Percentiles rank a stretch among this genome's conserved stretches.
Conservation (phyloP, 2,888 invertebrate genomes). For the Augiades crinisus region DNA sequence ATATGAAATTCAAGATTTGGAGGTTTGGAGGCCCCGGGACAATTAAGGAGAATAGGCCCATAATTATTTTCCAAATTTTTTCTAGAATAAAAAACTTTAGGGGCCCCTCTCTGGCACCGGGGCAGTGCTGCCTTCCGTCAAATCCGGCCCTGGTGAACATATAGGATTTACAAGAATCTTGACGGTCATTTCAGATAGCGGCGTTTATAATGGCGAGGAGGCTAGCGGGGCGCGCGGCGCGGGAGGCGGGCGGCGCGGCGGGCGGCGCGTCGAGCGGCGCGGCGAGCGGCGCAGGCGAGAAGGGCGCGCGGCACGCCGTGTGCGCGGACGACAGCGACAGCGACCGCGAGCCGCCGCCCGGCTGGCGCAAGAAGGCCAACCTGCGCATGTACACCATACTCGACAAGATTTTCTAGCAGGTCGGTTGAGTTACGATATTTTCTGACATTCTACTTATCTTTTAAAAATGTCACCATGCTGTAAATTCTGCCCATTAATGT, state of each 20-base stretch:
- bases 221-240: constrained; percentile 38
- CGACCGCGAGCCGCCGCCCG: constrained; percentile 49
- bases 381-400: constrained; percentile 75
- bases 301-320: constrained; percentile 35
- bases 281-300: constrained; percentile 33
- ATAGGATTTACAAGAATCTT: too few relatives aligned
- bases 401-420: constrained; percentile 80
- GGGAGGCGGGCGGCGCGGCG: constrained; percentile 32
- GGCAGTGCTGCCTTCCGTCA: too few relatives aligned
- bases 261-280: constrained; percentile 32
- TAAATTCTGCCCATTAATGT: too few relatives aligned
- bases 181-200: constrained; percentile 55
- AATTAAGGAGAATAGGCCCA: too few relatives aligned
- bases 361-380: constrained; percentile 71
- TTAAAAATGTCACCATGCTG: too few relatives aligned
- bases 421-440: constrained; percentile 27
- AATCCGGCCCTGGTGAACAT: too few relatives aligned
- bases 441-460: too few relatives aligned
- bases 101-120: too few relatives aligned
- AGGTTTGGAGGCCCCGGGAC: too few relatives aligned
- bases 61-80: too few relatives aligned
- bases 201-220: constrained; percentile 67
- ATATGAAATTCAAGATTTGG: too few relatives aligned
- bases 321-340: constrained; percentile 47
- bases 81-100: too few relatives aligned